These are phyloP conservation scores for Cepaea nemoralis DNA, from an alignment of 1,140 invertebrate genomes.

Conservation along the genomic window DNA sequence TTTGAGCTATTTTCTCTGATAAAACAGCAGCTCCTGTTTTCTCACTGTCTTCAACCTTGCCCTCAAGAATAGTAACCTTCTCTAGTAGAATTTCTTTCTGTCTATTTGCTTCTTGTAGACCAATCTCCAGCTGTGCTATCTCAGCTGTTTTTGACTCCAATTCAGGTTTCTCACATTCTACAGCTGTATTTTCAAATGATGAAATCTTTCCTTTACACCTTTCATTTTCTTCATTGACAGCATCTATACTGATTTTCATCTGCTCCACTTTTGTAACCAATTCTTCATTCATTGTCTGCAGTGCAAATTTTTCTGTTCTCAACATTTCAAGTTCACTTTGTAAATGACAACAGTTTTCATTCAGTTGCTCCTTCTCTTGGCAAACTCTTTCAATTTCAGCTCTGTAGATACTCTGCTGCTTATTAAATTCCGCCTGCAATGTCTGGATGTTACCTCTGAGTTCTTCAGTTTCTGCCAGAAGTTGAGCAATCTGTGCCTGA, in stretches of 20 bases:
- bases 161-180: conserved; percentile 38
- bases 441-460: conserved; percentile 39
- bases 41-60: conserved; percentile 15
- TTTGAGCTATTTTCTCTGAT: background rate
- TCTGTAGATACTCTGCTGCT: conserved; percentile 4
- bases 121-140: background rate
- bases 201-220: background rate
- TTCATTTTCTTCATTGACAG: conserved; percentile 40
- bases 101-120: background rate
- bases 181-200: background rate
- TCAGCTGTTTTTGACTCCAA: background rate
- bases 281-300: conserved; percentile 19
- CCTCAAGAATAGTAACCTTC: conserved; percentile 16
- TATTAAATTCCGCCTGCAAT: conserved; percentile 27
- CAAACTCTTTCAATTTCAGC: conserved; percentile 2
- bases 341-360: background rate
- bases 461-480: conserved; percentile 54
- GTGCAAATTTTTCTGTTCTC: background rate
- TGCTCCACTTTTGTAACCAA: conserved; percentile 13
- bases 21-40: conserved; percentile 21
- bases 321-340: background rate
- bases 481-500: conserved; percentile 50
- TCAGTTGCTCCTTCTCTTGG: background rate
- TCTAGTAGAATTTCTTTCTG: conserved; percentile 30
- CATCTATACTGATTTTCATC: conserved; percentile 38